phyloP scores from a whole-genome alignment of 2,888 invertebrate genomes.

The Himalopsyche kuldschensis region DNA sequence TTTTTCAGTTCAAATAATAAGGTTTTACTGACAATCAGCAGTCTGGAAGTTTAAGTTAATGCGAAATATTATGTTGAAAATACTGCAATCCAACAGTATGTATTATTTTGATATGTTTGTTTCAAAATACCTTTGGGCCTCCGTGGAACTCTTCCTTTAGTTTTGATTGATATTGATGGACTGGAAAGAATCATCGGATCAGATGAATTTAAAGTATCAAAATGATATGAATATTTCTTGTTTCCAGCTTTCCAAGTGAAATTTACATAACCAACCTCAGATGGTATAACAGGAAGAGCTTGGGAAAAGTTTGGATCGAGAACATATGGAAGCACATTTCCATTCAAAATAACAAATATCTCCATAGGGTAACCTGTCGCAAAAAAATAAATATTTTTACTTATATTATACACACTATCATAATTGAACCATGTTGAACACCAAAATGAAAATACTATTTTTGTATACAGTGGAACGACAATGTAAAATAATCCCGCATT shows the following conservation, averaged over 20 bases:
- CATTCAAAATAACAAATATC: slow-evolving; percentile 87
- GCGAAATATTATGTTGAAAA: too few species aligned
- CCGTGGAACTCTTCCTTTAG: slow-evolving; percentile 82
- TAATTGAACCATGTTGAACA: background rate
- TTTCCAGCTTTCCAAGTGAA: slow-evolving; percentile 87
- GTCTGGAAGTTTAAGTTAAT: too few species aligned
- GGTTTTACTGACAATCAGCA: too few species aligned
- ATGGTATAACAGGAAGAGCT: slow-evolving; percentile 87
- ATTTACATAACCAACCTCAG: slow-evolving; percentile 87
- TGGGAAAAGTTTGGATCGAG: slow-evolving; percentile 88
- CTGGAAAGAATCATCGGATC: slow-evolving; percentile 82
- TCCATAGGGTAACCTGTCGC: slow-evolving; percentile 78
- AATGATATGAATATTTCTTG: slow-evolving; percentile 83
- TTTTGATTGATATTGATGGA: slow-evolving; percentile 86
- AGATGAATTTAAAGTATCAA: slow-evolving; percentile 81
- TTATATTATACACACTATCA: background rate
- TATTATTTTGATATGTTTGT: background rate
- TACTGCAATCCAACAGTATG: too few species aligned
- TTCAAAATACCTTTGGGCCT: slow-evolving; percentile 72
- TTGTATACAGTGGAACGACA: too few species aligned
- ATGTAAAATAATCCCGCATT: too few species aligned
- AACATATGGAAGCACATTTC: slow-evolving; percentile 82
- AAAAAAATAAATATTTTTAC: background rate
- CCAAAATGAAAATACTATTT: background rate
- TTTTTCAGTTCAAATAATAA: too few species aligned